Conservation (phyloP, 2,113 vertebrate species). For the Phrynosoma platyrhinos region DNA sequence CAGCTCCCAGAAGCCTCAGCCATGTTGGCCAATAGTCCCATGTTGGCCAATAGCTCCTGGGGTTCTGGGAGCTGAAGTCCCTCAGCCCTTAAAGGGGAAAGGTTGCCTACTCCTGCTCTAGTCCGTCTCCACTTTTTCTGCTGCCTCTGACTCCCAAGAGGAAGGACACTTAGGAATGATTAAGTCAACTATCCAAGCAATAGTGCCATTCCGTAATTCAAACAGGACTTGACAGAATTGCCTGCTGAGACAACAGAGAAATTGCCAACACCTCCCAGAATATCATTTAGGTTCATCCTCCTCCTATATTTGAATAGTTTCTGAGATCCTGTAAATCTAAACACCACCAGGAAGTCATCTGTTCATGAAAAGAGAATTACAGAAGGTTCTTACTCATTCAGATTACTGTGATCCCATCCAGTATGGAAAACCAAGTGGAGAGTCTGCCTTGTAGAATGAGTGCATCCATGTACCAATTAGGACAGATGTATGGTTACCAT, state of each 20-base stretch:
- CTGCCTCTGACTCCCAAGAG: neutral
- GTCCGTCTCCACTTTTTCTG: neutral
- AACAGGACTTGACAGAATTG: neutral
- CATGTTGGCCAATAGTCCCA: no score
- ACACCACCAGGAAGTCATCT: neutral
- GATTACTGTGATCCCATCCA: neutral
- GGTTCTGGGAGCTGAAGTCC: no score
- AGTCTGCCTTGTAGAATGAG: neutral
- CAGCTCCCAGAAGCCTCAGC: no score
- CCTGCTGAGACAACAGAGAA: neutral
- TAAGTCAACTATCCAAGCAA: no score
- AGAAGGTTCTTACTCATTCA: neutral
- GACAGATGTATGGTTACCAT: neutral
- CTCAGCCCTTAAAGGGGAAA: no score
- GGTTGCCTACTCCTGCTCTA: no score
- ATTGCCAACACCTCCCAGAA: neutral
- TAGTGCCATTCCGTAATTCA: neutral
- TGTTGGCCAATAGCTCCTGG: no score
- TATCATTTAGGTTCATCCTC: neutral
- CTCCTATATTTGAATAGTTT: neutral
- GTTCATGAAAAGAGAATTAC: neutral
- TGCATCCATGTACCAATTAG: neutral
- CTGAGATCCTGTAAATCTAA: neutral
- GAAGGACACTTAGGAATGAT: neutral
- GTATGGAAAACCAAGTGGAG: neutral